A percentile compares a stretch with the other conserved stretches of the same genome.
These are phyloP conservation scores for Rhinopomastus cyanomelas DNA, from an alignment of 2,113 vertebrate genomes.

Conservation along the genomic window DNA sequence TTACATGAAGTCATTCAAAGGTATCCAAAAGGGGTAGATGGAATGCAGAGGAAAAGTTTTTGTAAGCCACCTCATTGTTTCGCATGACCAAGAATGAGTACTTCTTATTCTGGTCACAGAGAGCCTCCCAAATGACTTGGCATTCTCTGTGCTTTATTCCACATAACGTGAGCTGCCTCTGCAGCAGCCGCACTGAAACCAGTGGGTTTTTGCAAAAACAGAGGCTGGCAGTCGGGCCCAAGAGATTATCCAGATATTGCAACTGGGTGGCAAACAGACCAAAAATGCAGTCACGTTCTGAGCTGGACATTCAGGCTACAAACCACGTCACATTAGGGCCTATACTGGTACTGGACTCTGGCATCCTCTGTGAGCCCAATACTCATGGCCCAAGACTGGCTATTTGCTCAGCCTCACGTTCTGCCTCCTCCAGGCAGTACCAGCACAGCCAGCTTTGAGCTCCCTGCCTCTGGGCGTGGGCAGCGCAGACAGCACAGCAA, in stretches of 20 bases:
- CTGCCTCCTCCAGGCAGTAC: not conserved
- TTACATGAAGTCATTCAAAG: not conserved
- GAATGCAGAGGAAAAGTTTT: not conserved
- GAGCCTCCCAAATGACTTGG: conserved; percentile 18
- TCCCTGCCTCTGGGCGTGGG: accelerated
- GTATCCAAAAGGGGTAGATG: not conserved
- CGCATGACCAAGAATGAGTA: not conserved
- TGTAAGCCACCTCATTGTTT: not conserved
- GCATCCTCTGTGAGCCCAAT: accelerated
- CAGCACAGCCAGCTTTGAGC: not conserved
- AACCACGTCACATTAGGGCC: not conserved
- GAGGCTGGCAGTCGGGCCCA: not conserved
- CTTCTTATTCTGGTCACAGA: conserved; percentile 38
- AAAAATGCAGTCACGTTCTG: not conserved
- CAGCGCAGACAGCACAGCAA: accelerated
- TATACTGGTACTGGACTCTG: not conserved
- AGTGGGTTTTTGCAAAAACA: not conserved
- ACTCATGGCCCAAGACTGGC: not conserved
- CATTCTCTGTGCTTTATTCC: not conserved
- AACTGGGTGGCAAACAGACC: not conserved
- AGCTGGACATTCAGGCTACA: not conserved
- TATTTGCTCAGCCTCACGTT: not conserved
- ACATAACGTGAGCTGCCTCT: not conserved
- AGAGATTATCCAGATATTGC: not conserved
- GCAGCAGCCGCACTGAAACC: not conserved